phyloP scores from a whole-genome alignment of 2,113 vertebrate species.

The Peromyscus leucopus region DNA sequence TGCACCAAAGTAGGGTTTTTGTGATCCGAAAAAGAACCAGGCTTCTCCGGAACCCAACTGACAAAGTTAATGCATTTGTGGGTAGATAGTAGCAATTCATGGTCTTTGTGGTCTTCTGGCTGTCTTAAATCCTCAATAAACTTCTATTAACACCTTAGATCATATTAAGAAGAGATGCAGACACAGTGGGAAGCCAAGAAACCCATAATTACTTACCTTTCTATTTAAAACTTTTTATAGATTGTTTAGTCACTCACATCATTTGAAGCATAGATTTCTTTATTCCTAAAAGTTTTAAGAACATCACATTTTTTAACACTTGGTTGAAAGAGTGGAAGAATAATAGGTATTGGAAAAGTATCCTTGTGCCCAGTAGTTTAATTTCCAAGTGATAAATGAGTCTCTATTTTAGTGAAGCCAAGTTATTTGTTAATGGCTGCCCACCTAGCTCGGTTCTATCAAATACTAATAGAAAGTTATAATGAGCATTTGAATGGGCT shows the following conservation, averaged over 20 bases:
- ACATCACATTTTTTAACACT: neutral
- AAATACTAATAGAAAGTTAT: constrained; percentile 70
- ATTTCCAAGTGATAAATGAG: constrained; percentile 52
- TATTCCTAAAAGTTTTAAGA: neutral
- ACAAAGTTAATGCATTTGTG: constrained; percentile 45
- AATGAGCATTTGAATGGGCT: constrained; percentile 73
- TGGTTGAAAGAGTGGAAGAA: neutral
- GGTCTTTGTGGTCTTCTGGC: constrained; percentile 5
- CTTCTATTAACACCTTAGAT: constrained; percentile 48
- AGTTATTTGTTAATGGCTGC: constrained; percentile 54
- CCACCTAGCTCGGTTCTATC: constrained; percentile 61
- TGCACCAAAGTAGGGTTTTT: constrained; percentile 39
- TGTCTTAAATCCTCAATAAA: constrained; percentile 62
- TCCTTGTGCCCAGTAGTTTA: neutral
- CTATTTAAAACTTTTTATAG: constrained; percentile 60
- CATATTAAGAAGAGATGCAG: neutral
- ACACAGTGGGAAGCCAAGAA: neutral
- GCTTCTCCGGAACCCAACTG: constrained; percentile 49
- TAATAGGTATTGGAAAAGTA: constrained; percentile 10
- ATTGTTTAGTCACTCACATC: constrained; percentile 51
- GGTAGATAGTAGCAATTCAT: constrained; percentile 56
- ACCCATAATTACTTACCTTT: constrained; percentile 53
- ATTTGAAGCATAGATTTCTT: constrained; percentile 7
- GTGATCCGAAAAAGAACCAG: constrained; percentile 67
- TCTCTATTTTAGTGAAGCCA: constrained; percentile 48